Percentiles rank a stretch among this genome's conserved stretches.
Evolutionary conservation across 1,140 invertebrate genomes (phyloP).

Genomic region (Leptoteleia sp.): DNA sequence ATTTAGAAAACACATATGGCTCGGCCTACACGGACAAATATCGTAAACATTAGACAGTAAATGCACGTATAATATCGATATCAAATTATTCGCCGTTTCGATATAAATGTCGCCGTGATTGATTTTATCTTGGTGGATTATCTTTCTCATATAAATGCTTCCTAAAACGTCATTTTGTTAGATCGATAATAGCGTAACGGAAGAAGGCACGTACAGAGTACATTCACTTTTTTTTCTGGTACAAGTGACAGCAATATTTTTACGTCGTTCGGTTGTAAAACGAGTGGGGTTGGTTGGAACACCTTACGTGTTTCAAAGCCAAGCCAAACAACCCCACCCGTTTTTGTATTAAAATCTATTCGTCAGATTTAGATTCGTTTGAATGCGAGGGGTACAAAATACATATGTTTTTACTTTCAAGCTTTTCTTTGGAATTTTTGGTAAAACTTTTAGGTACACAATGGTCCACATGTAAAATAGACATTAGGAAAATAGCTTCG

Average conservation of each 20-base stretch:
- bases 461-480: constrained; percentile 34
- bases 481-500: constrained; percentile 33
- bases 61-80: constrained; percentile 45
- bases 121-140: constrained; percentile 19
- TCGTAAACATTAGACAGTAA: constrained; percentile 43
- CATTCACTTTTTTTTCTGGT: constrained; percentile 46
- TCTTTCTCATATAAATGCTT: constrained; percentile 15
- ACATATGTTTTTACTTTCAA: constrained; percentile 18
- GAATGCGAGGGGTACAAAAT: constrained; percentile 13
- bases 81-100: constrained; percentile 41
- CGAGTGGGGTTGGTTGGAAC: not conserved
- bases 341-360: constrained; percentile 7
- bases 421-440: not conserved
- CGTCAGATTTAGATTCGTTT: not conserved
- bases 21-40: constrained; percentile 28
- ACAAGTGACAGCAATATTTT: constrained; percentile 32
- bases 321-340: not conserved
- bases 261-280: not conserved
- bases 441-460: constrained; percentile 16
- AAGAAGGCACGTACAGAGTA: constrained; percentile 66
- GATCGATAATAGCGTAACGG: constrained; percentile 54
- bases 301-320: not conserved
- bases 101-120: constrained; percentile 36
- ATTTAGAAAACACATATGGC: constrained; percentile 52
- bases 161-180: constrained; percentile 31